phyloP scores from a whole-genome alignment of 1,140 invertebrate species.

The Anastrepha ludens region DNA sequence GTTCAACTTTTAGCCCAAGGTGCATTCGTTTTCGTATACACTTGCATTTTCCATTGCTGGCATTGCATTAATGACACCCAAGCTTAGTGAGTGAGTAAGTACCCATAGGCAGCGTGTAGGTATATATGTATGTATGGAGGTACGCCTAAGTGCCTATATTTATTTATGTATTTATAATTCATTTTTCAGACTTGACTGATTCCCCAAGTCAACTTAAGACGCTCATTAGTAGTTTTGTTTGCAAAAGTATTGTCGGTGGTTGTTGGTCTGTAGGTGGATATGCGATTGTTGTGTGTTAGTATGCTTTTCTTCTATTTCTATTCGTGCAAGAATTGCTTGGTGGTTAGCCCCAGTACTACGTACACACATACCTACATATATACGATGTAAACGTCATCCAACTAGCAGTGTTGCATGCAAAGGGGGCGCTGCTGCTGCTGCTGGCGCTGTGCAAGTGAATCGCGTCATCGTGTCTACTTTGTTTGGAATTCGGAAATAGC shows the following conservation, averaged over 20 bases:
- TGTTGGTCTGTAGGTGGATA: neutral
- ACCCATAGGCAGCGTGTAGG: neutral
- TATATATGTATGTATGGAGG: neutral
- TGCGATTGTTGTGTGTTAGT: neutral
- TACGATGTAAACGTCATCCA: conserved; percentile 8
- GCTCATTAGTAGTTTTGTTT: neutral
- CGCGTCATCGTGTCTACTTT: conserved; percentile 37
- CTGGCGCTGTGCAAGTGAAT: conserved; percentile 26
- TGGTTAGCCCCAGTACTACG: neutral
- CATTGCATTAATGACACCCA: neutral
- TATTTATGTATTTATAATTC: conserved; percentile 28
- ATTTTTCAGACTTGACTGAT: conserved; percentile 26
- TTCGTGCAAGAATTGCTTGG: too few species aligned
- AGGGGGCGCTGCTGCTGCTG: neutral
- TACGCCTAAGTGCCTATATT: neutral
- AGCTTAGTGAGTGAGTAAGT: neutral
- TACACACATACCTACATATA: neutral
- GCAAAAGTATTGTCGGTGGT: neutral
- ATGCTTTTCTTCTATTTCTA: neutral
- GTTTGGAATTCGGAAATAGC: conserved; percentile 46
- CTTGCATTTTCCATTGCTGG: conserved; percentile 20
- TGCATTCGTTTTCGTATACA: neutral
- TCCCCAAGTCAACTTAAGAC: neutral
- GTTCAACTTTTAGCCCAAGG: neutral
- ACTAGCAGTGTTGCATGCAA: neutral